phyloP scores from a whole-genome alignment of 2,888 invertebrate species.

The Eupithecia subfuscata region DNA sequence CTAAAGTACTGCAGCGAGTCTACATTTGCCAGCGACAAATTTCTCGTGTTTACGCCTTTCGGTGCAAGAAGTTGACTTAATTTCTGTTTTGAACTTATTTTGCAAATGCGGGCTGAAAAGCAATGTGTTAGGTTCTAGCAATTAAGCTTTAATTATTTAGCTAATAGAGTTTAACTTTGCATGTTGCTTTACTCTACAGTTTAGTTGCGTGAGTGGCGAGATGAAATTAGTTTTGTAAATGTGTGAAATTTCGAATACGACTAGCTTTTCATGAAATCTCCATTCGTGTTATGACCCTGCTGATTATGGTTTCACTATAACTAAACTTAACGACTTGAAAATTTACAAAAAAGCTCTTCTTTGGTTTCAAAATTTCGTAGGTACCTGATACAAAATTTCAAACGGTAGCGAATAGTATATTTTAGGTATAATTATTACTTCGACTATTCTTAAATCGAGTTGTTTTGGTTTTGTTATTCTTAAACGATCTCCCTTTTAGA shows the following conservation, averaged over 20 bases:
- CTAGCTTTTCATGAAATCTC: background rate
- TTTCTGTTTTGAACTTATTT: conserved; percentile 23
- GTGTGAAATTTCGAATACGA: too few species aligned
- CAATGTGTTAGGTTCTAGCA: background rate
- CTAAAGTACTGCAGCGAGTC: background rate
- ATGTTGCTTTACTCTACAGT: background rate
- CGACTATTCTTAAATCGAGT: background rate
- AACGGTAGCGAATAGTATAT: background rate
- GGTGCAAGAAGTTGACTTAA: conserved; percentile 22
- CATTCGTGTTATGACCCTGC: background rate
- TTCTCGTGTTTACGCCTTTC: conserved; percentile 18
- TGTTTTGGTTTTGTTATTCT: background rate
- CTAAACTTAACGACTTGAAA: background rate
- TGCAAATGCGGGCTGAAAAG: background rate
- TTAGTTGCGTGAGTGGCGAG: background rate
- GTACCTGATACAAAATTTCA: background rate
- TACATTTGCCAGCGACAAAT: conserved; percentile 27
- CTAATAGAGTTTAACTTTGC: background rate
- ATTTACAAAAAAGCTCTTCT: background rate
- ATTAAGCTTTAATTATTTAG: background rate
- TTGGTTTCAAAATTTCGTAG: background rate
- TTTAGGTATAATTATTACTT: background rate
- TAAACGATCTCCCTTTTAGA: background rate
- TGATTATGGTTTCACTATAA: background rate
- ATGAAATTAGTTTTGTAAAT: background rate